Evolutionary conservation across 2,113 vertebrate genomes (phyloP).

Genomic region (Ceyx margarethae): DNA sequence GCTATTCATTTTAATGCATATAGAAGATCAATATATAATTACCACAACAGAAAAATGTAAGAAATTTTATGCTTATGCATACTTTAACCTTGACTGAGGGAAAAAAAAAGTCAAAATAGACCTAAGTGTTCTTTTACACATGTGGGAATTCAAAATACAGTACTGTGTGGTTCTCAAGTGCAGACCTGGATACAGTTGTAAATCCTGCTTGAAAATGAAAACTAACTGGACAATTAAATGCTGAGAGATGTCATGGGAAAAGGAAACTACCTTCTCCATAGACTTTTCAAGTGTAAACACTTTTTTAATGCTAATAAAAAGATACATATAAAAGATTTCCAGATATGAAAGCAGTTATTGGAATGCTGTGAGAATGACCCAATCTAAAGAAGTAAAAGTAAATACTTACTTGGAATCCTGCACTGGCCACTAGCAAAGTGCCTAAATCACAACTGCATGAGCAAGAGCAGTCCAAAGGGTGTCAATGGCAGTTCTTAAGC

Average conservation of each 20-base stretch:
- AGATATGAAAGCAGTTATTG: background rate
- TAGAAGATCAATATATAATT: constrained; percentile 45
- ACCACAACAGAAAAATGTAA: background rate
- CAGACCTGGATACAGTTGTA: background rate
- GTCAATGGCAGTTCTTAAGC: no score
- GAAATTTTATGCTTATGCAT: background rate
- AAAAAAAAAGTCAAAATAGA: background rate
- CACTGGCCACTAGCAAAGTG: background rate
- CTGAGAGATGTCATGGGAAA: background rate
- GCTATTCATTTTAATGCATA: background rate
- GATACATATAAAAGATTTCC: background rate
- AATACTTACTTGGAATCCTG: background rate
- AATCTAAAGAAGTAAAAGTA: background rate
- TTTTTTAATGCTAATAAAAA: background rate
- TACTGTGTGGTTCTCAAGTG: background rate
- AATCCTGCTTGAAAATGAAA: background rate
- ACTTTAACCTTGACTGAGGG: background rate
- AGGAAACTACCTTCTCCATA: background rate
- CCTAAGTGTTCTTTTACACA: background rate
- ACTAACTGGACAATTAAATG: background rate
- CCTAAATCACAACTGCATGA: no score
- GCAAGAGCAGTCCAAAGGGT: no score
- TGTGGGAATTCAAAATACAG: background rate
- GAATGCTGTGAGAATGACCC: background rate
- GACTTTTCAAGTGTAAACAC: background rate